A percentile compares a stretch with the other conserved stretches of the same genome.
Conservation (phyloP, 2,113 vertebrate genomes). For the Anhinga rufa region DNA sequence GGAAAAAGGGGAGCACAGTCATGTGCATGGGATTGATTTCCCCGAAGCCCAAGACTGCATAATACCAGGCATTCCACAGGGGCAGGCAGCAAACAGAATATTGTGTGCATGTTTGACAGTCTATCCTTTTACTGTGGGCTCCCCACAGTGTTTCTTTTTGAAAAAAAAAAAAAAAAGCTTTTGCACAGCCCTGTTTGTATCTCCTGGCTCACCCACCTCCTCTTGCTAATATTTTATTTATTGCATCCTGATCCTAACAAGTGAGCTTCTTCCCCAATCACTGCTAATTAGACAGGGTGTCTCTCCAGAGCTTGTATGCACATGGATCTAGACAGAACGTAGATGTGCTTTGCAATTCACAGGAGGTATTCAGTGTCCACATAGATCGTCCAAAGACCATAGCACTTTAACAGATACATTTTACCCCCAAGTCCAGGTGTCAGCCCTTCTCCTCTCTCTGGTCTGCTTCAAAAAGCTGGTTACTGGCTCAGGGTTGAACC, state of each 20-base stretch:
- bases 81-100: constrained; percentile 4
- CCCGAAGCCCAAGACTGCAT: background rate
- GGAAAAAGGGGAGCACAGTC: background rate
- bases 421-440: background rate
- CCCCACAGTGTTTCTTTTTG: background rate
- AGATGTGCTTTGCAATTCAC: background rate
- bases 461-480: background rate
- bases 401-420: background rate
- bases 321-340: background rate
- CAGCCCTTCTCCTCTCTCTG: background rate
- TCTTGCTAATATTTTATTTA: constrained; percentile 42
- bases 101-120: background rate
- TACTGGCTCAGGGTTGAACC: background rate
- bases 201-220: background rate
- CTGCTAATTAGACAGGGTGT: background rate
- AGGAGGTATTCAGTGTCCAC: background rate
- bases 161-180: background rate
- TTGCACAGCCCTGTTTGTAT: background rate
- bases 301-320: background rate
- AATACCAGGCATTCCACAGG: background rate
- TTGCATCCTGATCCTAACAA: background rate
- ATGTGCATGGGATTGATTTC: constrained; percentile 31
- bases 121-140: background rate
- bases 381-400: background rate
- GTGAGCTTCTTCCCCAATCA: background rate